These are phyloP conservation scores for Arenicola marina DNA, from an alignment of 2,888 invertebrate species.

Conservation along the genomic window DNA sequence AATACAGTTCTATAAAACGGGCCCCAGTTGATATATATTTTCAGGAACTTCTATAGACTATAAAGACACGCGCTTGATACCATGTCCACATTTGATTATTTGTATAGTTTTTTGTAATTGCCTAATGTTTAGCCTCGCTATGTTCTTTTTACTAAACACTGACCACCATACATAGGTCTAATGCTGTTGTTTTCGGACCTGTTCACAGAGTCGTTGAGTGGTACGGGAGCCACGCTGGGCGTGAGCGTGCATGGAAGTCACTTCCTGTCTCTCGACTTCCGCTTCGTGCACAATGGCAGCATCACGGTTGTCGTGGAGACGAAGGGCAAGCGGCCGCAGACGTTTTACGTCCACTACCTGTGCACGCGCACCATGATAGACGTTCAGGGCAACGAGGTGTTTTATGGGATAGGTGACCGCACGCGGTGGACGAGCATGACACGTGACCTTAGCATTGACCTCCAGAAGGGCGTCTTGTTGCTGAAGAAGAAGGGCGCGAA, in stretches of 20 bases:
- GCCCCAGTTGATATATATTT: too few relatives aligned
- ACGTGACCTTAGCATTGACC: conserved; percentile 85
- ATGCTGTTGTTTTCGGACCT: conserved; percentile 11
- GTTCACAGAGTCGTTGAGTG: conserved; percentile 40
- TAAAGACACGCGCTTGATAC: too few relatives aligned
- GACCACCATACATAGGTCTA: too few relatives aligned
- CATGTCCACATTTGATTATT: too few relatives aligned
- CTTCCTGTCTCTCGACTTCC: conserved; percentile 72
- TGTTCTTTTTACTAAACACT: too few relatives aligned
- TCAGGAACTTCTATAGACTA: too few relatives aligned
- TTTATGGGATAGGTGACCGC: conserved; percentile 75
- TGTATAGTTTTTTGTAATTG: too few relatives aligned
- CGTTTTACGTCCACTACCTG: conserved; percentile 83
- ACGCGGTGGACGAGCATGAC: conserved; percentile 76
- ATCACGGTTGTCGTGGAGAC: conserved; percentile 78
- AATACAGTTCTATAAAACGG: too few relatives aligned
- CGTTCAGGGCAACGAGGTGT: conserved; percentile 75
- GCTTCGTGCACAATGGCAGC: conserved; percentile 79
- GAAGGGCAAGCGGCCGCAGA: conserved; percentile 53
- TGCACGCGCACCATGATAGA: conserved; percentile 75
- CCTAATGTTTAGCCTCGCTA: too few relatives aligned
- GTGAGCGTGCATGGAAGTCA: conserved; percentile 48
- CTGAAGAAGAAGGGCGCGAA: conserved; percentile 58
- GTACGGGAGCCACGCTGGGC: conserved; percentile 65
- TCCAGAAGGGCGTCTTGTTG: conserved; percentile 78